Evolutionary conservation across 2,888 invertebrate genomes (phyloP).

Genomic region (Argyresthia albistria): DNA sequence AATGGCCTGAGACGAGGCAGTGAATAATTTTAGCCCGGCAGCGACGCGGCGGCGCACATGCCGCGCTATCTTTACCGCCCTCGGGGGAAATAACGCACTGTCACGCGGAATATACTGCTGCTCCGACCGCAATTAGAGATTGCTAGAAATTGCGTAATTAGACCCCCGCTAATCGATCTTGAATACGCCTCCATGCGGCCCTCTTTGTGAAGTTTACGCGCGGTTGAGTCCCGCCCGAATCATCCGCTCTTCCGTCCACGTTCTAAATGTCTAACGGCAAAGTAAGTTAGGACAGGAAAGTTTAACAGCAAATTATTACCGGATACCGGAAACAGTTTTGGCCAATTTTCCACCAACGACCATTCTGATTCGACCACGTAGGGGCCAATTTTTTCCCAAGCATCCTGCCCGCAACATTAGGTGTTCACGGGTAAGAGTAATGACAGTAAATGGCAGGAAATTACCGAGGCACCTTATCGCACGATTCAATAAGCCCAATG

Average conservation of each 20-base stretch:
- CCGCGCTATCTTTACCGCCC: constrained; percentile 65
- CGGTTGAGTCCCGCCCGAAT: not conserved
- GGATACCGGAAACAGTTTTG: constrained; percentile 27
- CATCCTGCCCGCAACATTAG: constrained; percentile 27
- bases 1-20: constrained; percentile 52
- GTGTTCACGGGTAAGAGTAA: constrained; percentile 54
- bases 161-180: constrained; percentile 63
- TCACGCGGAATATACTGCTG: constrained; percentile 65
- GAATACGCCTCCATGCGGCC: constrained; percentile 36
- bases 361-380: constrained; percentile 18
- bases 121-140: constrained; percentile 66
- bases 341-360: constrained; percentile 19
- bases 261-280: not conserved
- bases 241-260: not conserved
- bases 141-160: constrained; percentile 71
- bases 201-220: constrained; percentile 25
- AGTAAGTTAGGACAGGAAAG: not conserved
- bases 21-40: constrained; percentile 58
- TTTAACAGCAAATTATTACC: not conserved
- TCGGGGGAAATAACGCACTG: constrained; percentile 68
- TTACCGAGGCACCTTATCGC: constrained; percentile 66
- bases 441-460: constrained; percentile 66
- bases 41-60: not conserved
- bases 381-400: constrained; percentile 25
- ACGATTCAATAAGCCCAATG: constrained; percentile 64